These are phyloP conservation scores for Cerastis leucographa DNA, from an alignment of 2,888 invertebrate genomes.

Conservation along the genomic window DNA sequence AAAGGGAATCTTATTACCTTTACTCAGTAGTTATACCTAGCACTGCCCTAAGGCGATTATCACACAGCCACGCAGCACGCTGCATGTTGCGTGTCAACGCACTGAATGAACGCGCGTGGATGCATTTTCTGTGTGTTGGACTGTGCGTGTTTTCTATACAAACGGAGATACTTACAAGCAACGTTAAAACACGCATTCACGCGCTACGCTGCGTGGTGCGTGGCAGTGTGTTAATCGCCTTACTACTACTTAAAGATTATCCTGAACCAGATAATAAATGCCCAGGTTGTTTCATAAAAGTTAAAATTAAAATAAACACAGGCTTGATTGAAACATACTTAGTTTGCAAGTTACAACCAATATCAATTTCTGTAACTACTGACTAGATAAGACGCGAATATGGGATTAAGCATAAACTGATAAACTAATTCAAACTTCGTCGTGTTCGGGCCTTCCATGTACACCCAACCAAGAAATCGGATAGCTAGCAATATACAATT, in stretches of 20 bases:
- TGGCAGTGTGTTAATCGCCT: too few relatives aligned
- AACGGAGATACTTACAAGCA: too few relatives aligned
- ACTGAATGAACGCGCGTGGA: too few relatives aligned
- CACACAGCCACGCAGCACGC: too few relatives aligned
- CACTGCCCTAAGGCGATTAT: too few relatives aligned
- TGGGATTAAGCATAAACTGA: constrained; percentile 47
- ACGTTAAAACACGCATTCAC: too few relatives aligned
- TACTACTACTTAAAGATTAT: too few relatives aligned
- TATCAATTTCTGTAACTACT: constrained; percentile 51
- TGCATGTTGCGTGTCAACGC: too few relatives aligned
- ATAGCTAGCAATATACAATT: constrained; percentile 13
- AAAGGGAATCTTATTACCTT: neutral
- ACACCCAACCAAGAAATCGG: constrained; percentile 6
- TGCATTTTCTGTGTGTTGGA: too few relatives aligned
- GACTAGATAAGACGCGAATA: constrained; percentile 38
- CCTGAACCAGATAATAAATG: neutral
- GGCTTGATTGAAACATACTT: constrained; percentile 9
- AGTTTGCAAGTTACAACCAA: constrained; percentile 25
- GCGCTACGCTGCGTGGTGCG: too few relatives aligned
- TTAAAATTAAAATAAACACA: neutral
- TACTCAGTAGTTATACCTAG: too few relatives aligned
- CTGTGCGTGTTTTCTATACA: too few relatives aligned
- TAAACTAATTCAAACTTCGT: constrained; percentile 51
- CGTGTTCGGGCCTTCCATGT: constrained; percentile 11
- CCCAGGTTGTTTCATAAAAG: neutral